These are phyloP conservation scores for Machimus atricapillus DNA, from an alignment of 2,888 invertebrate genomes.

Conservation along the genomic window DNA sequence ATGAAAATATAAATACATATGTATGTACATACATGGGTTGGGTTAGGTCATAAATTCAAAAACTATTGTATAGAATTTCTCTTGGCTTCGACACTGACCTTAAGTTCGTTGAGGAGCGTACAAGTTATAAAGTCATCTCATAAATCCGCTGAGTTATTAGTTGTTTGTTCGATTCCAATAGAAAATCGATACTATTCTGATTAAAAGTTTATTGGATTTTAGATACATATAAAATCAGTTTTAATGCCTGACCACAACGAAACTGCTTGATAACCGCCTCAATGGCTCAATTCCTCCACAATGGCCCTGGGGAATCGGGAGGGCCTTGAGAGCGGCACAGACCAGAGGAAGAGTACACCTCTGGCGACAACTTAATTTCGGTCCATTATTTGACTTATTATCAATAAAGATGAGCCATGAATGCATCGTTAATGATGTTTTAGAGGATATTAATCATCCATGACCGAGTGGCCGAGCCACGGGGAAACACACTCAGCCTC, in stretches of 20 bases:
- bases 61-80: not conserved
- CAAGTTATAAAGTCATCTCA: not conserved
- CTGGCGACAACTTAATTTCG: conserved; percentile 16
- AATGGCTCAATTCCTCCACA: not conserved
- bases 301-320: not conserved
- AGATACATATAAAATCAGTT: not conserved
- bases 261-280: not conserved
- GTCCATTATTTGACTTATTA: conserved; percentile 29
- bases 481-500: not conserved
- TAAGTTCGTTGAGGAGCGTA: not conserved
- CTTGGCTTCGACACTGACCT: not conserved
- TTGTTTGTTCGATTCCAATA: not conserved
- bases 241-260: not conserved
- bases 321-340: not conserved
- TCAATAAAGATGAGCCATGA: conserved; percentile 19
- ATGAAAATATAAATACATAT: too few relatives aligned
- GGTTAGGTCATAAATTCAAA: not conserved
- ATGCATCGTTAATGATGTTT: conserved; percentile 24
- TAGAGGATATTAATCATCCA: conserved; percentile 20
- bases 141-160: not conserved
- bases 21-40: not conserved
- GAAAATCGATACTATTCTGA: not conserved
- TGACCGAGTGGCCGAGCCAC: not conserved
- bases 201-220: not conserved
- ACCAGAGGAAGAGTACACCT: not conserved